Evolutionary conservation across 2,113 vertebrate genomes (phyloP).

Genomic region (Rattus rattus): DNA sequence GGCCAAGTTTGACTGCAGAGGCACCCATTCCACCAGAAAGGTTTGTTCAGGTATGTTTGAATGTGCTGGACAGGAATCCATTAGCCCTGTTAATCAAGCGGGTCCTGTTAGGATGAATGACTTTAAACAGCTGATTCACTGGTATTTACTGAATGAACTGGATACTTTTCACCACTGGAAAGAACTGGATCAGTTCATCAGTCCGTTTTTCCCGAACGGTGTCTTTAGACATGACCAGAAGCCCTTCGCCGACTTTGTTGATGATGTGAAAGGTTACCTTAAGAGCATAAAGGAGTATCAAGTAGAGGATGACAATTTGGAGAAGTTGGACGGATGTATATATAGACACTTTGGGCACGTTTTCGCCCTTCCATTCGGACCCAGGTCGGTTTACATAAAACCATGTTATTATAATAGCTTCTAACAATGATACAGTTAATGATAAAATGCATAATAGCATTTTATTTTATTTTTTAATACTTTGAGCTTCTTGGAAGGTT

Average conservation of each 20-base stretch:
- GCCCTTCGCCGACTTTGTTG: slow-evolving; percentile 97
- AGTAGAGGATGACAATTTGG: slow-evolving; percentile 87
- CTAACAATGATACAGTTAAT: slow-evolving; percentile 50
- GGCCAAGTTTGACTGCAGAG: slow-evolving; percentile 82
- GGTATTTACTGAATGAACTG: slow-evolving; percentile 93
- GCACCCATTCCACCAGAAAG: slow-evolving; percentile 82
- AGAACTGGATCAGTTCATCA: slow-evolving; percentile 93
- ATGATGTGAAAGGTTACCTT: slow-evolving; percentile 93
- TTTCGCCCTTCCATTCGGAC: slow-evolving; percentile 87
- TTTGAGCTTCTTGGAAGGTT: slow-evolving; percentile 40
- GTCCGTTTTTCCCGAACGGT: slow-evolving; percentile 93
- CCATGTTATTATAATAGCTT: slow-evolving; percentile 81
- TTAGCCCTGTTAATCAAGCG: slow-evolving; percentile 90
- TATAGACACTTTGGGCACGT: slow-evolving; percentile 93
- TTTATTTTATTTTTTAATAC: slow-evolving; percentile 23
- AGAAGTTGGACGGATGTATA: slow-evolving; percentile 93
- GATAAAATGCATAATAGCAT: slow-evolving; percentile 35
- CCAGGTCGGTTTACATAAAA: slow-evolving; percentile 90
- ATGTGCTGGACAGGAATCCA: slow-evolving; percentile 93
- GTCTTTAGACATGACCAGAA: slow-evolving; percentile 96
- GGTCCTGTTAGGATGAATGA: slow-evolving; percentile 93
- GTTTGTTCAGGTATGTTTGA: slow-evolving; percentile 91
- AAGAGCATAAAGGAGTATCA: slow-evolving; percentile 92
- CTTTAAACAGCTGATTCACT: slow-evolving; percentile 92
- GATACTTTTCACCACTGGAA: slow-evolving; percentile 94